Evolutionary conservation across 1,140 invertebrate species (phyloP).

Genomic region (Drosophila neocordata): DNA sequence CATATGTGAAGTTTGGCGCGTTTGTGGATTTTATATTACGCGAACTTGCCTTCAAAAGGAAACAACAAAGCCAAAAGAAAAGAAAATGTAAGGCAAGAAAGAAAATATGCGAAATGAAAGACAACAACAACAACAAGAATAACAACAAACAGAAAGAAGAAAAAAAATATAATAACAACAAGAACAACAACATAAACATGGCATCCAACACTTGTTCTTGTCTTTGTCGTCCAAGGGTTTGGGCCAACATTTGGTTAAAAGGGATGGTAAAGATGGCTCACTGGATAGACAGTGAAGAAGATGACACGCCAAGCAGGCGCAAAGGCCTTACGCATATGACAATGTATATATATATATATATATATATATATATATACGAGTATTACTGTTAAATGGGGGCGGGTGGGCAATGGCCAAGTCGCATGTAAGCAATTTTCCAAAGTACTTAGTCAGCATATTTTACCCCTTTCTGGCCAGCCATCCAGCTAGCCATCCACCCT

Average conservation of each 20-base stretch:
- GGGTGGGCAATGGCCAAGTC: slow-evolving; percentile 40
- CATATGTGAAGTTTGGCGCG: slow-evolving; percentile 77
- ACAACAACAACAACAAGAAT: slow-evolving; percentile 41
- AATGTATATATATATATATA: slow-evolving; percentile 36
- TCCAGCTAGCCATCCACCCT: not conserved
- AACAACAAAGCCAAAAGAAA: slow-evolving; percentile 30
- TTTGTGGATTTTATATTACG: slow-evolving; percentile 77
- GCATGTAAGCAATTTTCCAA: slow-evolving; percentile 77
- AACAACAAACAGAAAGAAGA: slow-evolving; percentile 4
- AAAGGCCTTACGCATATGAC: slow-evolving; percentile 54
- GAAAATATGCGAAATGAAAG: slow-evolving; percentile 42
- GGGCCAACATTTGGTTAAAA: not conserved
- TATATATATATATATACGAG: not conserved
- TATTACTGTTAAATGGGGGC: slow-evolving; percentile 60
- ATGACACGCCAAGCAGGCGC: slow-evolving; percentile 24
- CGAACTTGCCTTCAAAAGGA: slow-evolving; percentile 71
- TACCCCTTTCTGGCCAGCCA: slow-evolving; percentile 46
- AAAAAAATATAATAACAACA: slow-evolving; percentile 40
- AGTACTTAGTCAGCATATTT: slow-evolving; percentile 81
- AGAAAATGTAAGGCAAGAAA: slow-evolving; percentile 3
- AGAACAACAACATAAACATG: slow-evolving; percentile 69
- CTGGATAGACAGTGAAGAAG: slow-evolving; percentile 35
- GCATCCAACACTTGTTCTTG: slow-evolving; percentile 71
- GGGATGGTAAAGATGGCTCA: not conserved
- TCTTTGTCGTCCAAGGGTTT: slow-evolving; percentile 29